These are phyloP conservation scores for Scaptodrosophila latifasciaeformis DNA, from an alignment of 2,888 invertebrate genomes.

Conservation along the genomic window DNA sequence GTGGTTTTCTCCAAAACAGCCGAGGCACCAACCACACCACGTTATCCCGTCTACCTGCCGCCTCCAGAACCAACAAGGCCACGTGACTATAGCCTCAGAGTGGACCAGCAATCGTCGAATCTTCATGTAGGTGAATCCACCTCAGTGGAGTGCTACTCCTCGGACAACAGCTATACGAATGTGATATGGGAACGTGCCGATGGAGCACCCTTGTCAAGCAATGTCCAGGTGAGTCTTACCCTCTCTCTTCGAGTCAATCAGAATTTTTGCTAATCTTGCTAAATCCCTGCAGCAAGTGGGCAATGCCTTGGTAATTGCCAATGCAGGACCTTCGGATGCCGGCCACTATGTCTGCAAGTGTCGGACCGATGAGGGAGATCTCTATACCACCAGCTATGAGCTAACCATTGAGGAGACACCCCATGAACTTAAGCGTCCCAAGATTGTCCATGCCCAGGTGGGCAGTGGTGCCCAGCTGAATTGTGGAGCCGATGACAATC, in stretches of 20 bases:
- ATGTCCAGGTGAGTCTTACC: constrained; percentile 65
- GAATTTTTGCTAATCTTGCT: background rate
- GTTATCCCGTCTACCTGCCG: constrained; percentile 31
- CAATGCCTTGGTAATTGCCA: constrained; percentile 80
- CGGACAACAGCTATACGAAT: constrained; percentile 68
- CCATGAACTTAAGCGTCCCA: constrained; percentile 68
- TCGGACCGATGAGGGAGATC: constrained; percentile 76
- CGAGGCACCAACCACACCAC: constrained; percentile 12
- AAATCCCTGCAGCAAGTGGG: constrained; percentile 72
- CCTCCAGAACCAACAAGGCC: constrained; percentile 41
- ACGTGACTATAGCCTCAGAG: constrained; percentile 67
- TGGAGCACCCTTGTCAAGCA: constrained; percentile 65
- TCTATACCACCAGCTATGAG: constrained; percentile 77
- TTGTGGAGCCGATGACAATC: constrained; percentile 77
- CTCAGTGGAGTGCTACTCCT: constrained; percentile 74
- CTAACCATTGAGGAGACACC: constrained; percentile 72
- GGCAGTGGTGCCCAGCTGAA: constrained; percentile 81
- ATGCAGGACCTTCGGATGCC: constrained; percentile 85
- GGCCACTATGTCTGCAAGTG: constrained; percentile 90
- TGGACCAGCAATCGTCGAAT: constrained; percentile 72
- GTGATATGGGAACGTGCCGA: constrained; percentile 74
- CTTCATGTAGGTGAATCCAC: constrained; percentile 72
- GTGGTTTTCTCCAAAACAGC: constrained; percentile 15
- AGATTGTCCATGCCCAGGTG: constrained; percentile 72
- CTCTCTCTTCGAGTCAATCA: background rate